phyloP scores from a whole-genome alignment of 2,888 invertebrate genomes.

The Eupithecia vulgata region DNA sequence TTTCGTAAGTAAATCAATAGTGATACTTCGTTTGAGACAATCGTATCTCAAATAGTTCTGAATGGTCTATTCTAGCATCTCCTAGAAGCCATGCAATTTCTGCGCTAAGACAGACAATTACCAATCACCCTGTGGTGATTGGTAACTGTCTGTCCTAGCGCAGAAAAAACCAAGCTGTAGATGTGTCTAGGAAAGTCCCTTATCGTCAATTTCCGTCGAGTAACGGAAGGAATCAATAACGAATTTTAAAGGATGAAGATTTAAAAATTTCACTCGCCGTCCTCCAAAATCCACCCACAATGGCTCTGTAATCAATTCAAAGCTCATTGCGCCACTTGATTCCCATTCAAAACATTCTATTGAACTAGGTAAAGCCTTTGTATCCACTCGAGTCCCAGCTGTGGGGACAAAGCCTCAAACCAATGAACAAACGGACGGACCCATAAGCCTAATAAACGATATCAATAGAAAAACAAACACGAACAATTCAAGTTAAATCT shows the following conservation, averaged over 20 bases:
- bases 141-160: background rate
- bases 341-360: conserved; percentile 5
- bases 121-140: no score
- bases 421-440: conserved; percentile 12
- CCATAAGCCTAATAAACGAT: conserved; percentile 9
- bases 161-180: background rate
- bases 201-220: background rate
- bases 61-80: no score
- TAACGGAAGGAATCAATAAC: no score
- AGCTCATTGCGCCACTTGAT: background rate
- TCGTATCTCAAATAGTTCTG: no score
- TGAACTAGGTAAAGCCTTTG: background rate
- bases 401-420: conserved; percentile 1
- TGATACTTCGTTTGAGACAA: no score
- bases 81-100: no score
- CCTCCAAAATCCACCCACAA: background rate
- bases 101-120: no score
- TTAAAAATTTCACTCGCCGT: background rate
- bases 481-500: background rate
- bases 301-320: background rate
- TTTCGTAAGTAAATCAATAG: no score
- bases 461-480: conserved; percentile 11
- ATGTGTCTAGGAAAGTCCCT: background rate
- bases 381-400: conserved; percentile 3
- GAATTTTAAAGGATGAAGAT: no score